phyloP scores from a whole-genome alignment of 2,113 vertebrate species.

The Merops nubicus region DNA sequence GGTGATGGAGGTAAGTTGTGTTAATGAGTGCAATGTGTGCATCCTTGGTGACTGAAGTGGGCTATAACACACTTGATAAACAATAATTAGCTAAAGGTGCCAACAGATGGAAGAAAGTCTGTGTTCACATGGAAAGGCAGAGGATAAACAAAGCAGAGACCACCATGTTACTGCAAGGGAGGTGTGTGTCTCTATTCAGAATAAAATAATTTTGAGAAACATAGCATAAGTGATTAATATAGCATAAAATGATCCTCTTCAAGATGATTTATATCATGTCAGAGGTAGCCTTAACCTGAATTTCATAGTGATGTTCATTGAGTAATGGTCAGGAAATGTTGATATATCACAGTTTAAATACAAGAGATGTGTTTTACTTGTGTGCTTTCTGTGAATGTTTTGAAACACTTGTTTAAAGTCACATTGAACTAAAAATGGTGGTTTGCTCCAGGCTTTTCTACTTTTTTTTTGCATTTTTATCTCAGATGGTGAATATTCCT shows the following conservation, averaged over 20 bases:
- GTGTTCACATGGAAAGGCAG: not conserved
- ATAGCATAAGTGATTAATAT: not conserved
- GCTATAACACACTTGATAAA: not conserved
- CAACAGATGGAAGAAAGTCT: conserved; percentile 28
- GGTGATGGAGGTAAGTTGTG: not conserved
- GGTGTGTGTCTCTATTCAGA: not conserved
- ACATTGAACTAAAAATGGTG: not conserved
- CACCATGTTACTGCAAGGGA: not conserved
- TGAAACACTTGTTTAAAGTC: not conserved
- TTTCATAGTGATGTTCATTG: not conserved
- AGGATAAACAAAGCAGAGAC: not conserved
- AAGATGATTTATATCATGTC: not conserved
- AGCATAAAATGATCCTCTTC: not conserved
- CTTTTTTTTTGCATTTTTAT: not conserved
- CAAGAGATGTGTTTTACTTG: not conserved
- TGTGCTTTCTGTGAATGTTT: not conserved
- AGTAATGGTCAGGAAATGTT: not conserved
- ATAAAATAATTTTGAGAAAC: not conserved
- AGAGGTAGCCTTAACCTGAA: not conserved
- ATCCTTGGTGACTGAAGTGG: conserved; percentile 27
- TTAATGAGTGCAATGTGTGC: not conserved
- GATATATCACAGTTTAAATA: not conserved
- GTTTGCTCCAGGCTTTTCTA: not conserved
- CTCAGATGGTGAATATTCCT: not conserved
- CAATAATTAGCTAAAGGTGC: conserved; percentile 1